Conservation (phyloP, 2,888 invertebrate species). For the Furcula furcula region DNA sequence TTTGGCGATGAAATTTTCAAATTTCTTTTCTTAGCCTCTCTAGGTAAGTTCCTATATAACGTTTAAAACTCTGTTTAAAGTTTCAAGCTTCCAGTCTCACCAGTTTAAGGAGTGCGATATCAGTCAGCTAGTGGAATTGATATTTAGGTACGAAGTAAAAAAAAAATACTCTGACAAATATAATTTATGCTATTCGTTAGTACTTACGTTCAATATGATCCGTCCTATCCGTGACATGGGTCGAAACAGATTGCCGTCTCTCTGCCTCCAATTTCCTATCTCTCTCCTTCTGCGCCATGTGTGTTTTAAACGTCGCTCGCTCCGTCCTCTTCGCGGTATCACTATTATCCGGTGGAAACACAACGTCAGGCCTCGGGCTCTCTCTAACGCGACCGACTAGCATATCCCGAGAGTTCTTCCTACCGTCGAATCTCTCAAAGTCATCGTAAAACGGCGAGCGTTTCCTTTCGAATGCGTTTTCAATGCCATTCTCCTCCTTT, state of each 20-base stretch:
- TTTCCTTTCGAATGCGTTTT: conserved; percentile 60
- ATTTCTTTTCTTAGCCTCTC: too few relatives aligned
- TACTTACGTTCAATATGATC: conserved; percentile 76
- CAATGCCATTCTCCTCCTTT: conserved; percentile 62
- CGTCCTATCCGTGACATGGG: conserved; percentile 87
- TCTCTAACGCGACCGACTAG: conserved; percentile 70
- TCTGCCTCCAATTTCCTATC: conserved; percentile 84
- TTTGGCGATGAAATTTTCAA: too few relatives aligned
- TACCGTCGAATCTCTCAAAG: conserved; percentile 70
- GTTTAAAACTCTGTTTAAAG: too few relatives aligned
- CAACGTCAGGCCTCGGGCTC: conserved; percentile 67
- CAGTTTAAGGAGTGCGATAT: too few relatives aligned
- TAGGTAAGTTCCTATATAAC: too few relatives aligned
- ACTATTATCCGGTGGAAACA: conserved; percentile 54
- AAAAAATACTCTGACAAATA: neutral
- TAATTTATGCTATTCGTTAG: neutral
- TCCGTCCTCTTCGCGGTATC: conserved; percentile 65
- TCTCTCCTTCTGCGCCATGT: conserved; percentile 86
- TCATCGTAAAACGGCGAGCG: conserved; percentile 68
- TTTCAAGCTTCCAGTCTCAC: too few relatives aligned
- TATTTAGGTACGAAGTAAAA: too few relatives aligned
- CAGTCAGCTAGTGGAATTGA: too few relatives aligned
- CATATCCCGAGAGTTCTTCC: conserved; percentile 78
- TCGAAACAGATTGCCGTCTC: conserved; percentile 88
- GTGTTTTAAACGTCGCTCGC: conserved; percentile 87